Percentiles rank a stretch among this genome's conserved stretches.
phyloP scores from a whole-genome alignment of 2,888 invertebrate genomes.

The Acleris sparsana region DNA sequence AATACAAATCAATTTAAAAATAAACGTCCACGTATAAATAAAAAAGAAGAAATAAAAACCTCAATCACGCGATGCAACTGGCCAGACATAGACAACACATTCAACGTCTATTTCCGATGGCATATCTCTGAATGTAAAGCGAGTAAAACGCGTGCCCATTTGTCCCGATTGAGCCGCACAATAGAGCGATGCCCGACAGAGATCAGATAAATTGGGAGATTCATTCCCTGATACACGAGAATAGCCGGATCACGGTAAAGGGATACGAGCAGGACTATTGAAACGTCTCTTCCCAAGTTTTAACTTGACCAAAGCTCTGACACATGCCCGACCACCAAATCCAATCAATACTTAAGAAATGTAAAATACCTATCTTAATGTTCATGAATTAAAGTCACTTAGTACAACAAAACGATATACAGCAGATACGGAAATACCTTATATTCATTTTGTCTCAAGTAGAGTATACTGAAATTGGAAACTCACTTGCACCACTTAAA shows the following conservation, averaged over 20 bases:
- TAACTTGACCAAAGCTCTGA: too few relatives aligned
- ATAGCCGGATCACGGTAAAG: constrained; percentile 27
- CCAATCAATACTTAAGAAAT: too few relatives aligned
- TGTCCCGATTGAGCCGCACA: constrained; percentile 64
- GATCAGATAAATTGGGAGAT: constrained; percentile 39
- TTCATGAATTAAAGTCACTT: not conserved
- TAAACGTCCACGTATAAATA: not conserved
- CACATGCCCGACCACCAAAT: too few relatives aligned
- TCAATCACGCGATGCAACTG: constrained; percentile 25
- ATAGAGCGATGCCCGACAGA: constrained; percentile 36
- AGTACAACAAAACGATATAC: not conserved
- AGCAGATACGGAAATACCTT: not conserved
- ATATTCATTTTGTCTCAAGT: not conserved
- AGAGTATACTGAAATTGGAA: constrained; percentile 10
- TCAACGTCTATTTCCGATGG: constrained; percentile 39
- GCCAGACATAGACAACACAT: constrained; percentile 36
- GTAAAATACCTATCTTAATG: too few relatives aligned
- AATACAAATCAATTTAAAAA: not conserved
- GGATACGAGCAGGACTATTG: constrained; percentile 19
- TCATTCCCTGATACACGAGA: constrained; percentile 35
- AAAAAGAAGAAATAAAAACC: constrained; percentile 17
- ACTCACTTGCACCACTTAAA: constrained; percentile 10
- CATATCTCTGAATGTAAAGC: constrained; percentile 65
- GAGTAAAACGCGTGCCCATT: constrained; percentile 70
- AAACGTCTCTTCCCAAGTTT: not conserved